Percentiles rank a stretch among this genome's conserved stretches.
Evolutionary conservation across 1,140 invertebrate species (phyloP).

Genomic region (Bombyx mori): DNA sequence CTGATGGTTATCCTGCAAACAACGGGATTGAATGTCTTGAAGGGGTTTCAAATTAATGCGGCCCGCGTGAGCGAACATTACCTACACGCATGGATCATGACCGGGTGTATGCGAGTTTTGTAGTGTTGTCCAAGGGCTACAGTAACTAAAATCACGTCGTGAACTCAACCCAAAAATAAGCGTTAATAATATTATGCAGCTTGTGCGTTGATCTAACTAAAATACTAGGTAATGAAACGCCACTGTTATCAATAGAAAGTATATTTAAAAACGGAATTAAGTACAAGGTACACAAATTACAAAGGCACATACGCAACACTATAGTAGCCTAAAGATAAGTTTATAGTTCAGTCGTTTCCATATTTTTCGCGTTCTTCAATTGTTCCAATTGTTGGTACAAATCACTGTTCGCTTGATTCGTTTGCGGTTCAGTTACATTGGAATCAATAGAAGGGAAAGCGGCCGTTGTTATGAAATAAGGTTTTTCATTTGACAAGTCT

Average conservation of each 20-base stretch:
- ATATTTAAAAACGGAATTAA: conserved; percentile 1
- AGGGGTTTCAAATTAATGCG: too few relatives aligned
- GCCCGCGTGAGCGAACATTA: too few relatives aligned
- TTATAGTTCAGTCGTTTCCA: conserved; percentile 88
- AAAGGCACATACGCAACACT: conserved; percentile 19
- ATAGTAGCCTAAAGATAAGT: conserved; percentile 12
- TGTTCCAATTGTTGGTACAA: conserved; percentile 76
- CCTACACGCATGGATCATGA: too few relatives aligned
- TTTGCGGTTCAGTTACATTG: conserved; percentile 57
- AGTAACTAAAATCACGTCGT: too few relatives aligned
- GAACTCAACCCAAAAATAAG: too few relatives aligned
- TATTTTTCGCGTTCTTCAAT: conserved; percentile 80
- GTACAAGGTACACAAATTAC: conserved; percentile 14
- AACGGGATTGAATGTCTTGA: too few relatives aligned
- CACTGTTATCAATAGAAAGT: conserved; percentile 2
- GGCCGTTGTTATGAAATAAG: conserved; percentile 68
- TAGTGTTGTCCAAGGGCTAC: too few relatives aligned
- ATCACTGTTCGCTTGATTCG: conserved; percentile 75
- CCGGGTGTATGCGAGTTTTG: too few relatives aligned
- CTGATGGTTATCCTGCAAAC: too few relatives aligned
- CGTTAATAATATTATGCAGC: too few relatives aligned
- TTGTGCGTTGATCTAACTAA: background rate
- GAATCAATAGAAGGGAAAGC: conserved; percentile 68
- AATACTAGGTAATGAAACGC: background rate
- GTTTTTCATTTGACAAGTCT: conserved; percentile 73